Conservation (phyloP, 2,888 invertebrate species). For the Pediacus dermestoides region DNA sequence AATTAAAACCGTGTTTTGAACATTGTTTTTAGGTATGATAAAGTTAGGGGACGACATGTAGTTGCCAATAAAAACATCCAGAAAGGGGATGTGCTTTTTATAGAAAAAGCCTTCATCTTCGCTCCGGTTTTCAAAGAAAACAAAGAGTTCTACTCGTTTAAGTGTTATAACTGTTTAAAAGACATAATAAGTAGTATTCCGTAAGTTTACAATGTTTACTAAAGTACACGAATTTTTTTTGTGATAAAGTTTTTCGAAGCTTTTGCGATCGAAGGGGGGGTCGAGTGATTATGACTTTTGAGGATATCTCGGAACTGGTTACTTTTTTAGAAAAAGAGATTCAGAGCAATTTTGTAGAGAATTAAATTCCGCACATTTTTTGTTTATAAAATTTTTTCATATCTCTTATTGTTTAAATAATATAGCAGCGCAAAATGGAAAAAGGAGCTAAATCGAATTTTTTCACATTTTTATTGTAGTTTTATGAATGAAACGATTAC, state of each 20-base stretch:
- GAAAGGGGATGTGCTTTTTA: slow-evolving; percentile 71
- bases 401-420: too few relatives aligned
- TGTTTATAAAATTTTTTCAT: too few relatives aligned
- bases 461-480: too few relatives aligned
- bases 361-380: too few relatives aligned
- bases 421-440: too few relatives aligned
- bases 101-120: slow-evolving; percentile 78
- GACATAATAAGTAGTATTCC: slow-evolving; percentile 60
- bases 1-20: slow-evolving; percentile 2
- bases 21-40: slow-evolving; percentile 50
- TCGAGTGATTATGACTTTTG: too few relatives aligned
- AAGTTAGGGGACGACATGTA: slow-evolving; percentile 64
- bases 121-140: slow-evolving; percentile 61
- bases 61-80: slow-evolving; percentile 57
- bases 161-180: slow-evolving; percentile 73
- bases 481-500: too few relatives aligned
- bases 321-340: slow-evolving; percentile 3
- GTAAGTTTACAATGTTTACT: slow-evolving; percentile 49
- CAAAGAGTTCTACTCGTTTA: slow-evolving; percentile 49
- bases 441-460: too few relatives aligned
- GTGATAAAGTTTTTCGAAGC: background rate
- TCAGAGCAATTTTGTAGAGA: too few relatives aligned
- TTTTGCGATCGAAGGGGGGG: background rate
- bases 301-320: too few relatives aligned
- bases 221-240: slow-evolving; percentile 3